phyloP scores from a whole-genome alignment of 1,140 invertebrate species.

The Ips nitidus region DNA sequence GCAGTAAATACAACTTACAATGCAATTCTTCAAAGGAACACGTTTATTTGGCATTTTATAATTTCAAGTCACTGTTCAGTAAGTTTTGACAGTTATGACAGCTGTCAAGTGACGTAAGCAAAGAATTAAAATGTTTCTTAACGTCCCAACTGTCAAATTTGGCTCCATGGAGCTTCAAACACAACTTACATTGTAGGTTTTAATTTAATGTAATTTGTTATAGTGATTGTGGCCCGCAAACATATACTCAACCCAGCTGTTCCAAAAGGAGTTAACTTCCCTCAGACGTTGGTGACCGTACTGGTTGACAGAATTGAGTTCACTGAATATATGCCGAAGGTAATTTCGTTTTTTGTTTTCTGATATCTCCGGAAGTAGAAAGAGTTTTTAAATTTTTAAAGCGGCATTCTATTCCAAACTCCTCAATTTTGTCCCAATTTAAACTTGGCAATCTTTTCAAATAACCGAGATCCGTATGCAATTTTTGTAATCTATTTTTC shows the following conservation, averaged over 20 bases:
- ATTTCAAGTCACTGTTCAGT: too few relatives aligned
- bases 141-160: too few relatives aligned
- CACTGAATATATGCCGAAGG: slow-evolving; percentile 54
- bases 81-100: too few relatives aligned
- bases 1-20: too few relatives aligned
- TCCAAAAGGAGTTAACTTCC: slow-evolving; percentile 56
- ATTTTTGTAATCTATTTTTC: too few relatives aligned
- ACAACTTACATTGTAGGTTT: neutral
- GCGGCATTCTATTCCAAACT: neutral
- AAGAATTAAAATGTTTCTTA: too few relatives aligned
- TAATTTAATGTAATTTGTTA: slow-evolving; percentile 36
- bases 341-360: slow-evolving; percentile 45
- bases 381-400: neutral
- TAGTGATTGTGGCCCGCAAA: slow-evolving; percentile 69
- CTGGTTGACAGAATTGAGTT: slow-evolving; percentile 74
- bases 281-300: slow-evolving; percentile 74
- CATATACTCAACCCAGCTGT: slow-evolving; percentile 65
- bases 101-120: too few relatives aligned
- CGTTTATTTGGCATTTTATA: too few relatives aligned
- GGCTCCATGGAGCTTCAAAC: too few relatives aligned
- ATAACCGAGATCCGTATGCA: too few relatives aligned
- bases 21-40: too few relatives aligned
- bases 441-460: too few relatives aligned
- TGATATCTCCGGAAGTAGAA: neutral
- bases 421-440: neutral